phyloP scores from a whole-genome alignment of 2,113 vertebrate genomes.

The Felis catus region F.catus_Fca126_mat1.0 CM031411.1:114684501-114685000 shows the following conservation, averaged over 20 bases:
- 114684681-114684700: background rate
- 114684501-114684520: background rate
- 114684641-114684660: background rate
- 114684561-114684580: background rate
- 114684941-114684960: background rate
- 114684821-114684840: background rate
- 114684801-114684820: background rate
- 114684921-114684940: background rate
- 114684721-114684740: no score
- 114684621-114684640: background rate
- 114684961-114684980: background rate
- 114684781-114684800: background rate
- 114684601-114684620: background rate
- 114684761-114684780: background rate
- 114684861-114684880: background rate
- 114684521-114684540: background rate
- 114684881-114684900: conserved; percentile 21
- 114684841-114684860: background rate
- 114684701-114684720: background rate
- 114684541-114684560: background rate
- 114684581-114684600: background rate
- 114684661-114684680: background rate
- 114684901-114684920: conserved; percentile 13
- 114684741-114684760: background rate
- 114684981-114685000: conserved; percentile 17